Evolutionary conservation across 2,113 vertebrate genomes (phyloP).

Genomic region (Polyodon spathula): DNA sequence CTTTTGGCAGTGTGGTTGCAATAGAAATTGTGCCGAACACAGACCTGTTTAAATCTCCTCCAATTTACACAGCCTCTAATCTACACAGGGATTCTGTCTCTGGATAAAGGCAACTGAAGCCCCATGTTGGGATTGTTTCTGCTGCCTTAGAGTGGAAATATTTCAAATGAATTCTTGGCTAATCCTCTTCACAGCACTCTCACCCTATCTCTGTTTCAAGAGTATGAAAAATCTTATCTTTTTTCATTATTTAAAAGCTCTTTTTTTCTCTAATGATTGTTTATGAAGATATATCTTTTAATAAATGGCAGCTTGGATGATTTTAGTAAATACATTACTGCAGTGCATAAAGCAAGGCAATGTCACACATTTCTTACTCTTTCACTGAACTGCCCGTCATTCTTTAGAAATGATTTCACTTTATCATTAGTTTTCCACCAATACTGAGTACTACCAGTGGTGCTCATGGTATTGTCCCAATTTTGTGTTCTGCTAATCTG

Average conservation of each 20-base stretch:
- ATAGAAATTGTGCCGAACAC: too few species aligned
- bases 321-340: constrained; percentile 27
- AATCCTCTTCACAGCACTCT: constrained; percentile 35
- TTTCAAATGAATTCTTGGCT: constrained; percentile 48
- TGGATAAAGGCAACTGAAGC: too few species aligned
- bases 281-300: constrained; percentile 18
- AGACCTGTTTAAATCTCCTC: too few species aligned
- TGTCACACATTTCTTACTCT: constrained; percentile 27
- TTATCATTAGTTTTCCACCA: too few species aligned
- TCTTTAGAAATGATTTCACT: neutral
- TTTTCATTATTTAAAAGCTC: constrained; percentile 28
- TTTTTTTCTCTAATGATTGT: constrained; percentile 28
- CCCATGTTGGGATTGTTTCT: too few species aligned
- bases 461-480: too few species aligned
- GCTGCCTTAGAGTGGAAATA: constrained; percentile 51
- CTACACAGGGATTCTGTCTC: too few species aligned
- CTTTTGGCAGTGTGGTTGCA: too few species aligned
- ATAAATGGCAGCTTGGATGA: constrained; percentile 7
- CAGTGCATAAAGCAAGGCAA: constrained; percentile 30
- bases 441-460: too few species aligned
- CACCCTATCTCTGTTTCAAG: constrained; percentile 37
- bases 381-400: constrained; percentile 19
- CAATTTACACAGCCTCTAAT: too few species aligned
- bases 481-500: too few species aligned
- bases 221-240: constrained; percentile 35